Evolutionary conservation across 2,113 vertebrate genomes (phyloP).

Genomic region (Corythoichthys haematopterus): DNA sequence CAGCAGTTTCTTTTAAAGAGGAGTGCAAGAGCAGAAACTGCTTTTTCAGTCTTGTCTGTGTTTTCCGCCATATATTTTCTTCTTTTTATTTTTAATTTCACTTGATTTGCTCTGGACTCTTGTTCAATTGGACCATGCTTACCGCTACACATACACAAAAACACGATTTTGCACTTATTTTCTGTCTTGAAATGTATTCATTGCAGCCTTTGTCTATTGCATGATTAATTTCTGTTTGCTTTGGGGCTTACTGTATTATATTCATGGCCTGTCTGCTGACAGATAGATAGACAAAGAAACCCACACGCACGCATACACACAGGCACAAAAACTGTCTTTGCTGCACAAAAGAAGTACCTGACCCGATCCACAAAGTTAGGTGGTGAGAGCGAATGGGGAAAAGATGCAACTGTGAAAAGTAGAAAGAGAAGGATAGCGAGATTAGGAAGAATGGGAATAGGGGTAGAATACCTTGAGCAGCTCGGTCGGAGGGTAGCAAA

Average conservation of each 20-base stretch:
- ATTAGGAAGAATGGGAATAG: constrained; percentile 73
- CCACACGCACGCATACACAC: constrained; percentile 7
- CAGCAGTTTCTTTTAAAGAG: too few species aligned
- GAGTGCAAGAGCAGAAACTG: too few species aligned
- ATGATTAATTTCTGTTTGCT: constrained; percentile 15
- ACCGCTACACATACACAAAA: constrained; percentile 18
- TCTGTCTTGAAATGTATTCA: constrained; percentile 20
- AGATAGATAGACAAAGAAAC: constrained; percentile 29
- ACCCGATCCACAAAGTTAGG: constrained; percentile 32
- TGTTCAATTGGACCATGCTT: constrained; percentile 51
- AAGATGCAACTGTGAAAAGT: constrained; percentile 40
- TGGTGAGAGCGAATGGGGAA: constrained; percentile 31
- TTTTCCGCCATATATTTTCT: constrained; percentile 4
- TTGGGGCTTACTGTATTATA: constrained; percentile 4
- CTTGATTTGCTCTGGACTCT: constrained; percentile 29
- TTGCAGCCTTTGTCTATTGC: constrained; percentile 23
- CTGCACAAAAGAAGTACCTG: constrained; percentile 37
- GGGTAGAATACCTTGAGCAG: constrained; percentile 82
- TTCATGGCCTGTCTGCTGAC: constrained; percentile 12
- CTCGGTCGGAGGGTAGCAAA: neutral
- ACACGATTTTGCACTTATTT: constrained; percentile 9
- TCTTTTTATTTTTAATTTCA: constrained; percentile 1
- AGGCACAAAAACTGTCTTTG: constrained; percentile 45
- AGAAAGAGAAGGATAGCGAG: constrained; percentile 68
- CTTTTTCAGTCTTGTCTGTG: too few species aligned